These are phyloP conservation scores for Turritopsis dohrnii DNA, from an alignment of 30 jellyfish, hydroid and myxozoan species.

Conservation along the genomic window DNA sequence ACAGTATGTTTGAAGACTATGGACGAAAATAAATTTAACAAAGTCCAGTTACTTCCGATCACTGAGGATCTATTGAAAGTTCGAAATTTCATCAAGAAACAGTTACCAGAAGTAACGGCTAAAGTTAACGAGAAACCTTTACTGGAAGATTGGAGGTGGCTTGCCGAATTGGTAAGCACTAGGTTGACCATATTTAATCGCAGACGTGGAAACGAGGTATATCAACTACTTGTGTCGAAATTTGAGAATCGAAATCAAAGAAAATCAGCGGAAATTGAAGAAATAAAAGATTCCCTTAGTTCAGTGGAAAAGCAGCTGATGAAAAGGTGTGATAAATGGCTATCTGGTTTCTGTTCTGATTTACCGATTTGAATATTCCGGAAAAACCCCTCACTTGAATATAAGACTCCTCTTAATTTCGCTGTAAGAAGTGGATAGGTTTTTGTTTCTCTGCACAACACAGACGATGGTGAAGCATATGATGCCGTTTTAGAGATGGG, in stretches of 20 bases:
- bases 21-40: no score
- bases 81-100: no score
- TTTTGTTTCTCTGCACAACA: neutral
- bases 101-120: no score
- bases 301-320: neutral
- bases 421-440: neutral
- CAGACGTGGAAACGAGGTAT: no score
- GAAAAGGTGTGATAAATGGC: conserved; percentile 23
- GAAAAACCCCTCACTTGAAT: neutral
- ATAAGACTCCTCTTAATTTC: neutral
- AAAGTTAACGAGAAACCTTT: no score
- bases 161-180: no score
- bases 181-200: no score
- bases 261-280: neutral
- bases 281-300: conserved; percentile 9
- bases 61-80: no score
- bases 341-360: neutral
- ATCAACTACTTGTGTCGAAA: neutral
- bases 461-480: neutral
- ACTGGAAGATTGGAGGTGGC: no score
- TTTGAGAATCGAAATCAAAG: neutral
- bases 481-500: neutral
- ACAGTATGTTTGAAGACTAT: no score
- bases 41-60: no score
- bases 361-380: neutral